Conservation (phyloP, 1,140 invertebrate species). For the Drosophila biarmipes region DNA sequence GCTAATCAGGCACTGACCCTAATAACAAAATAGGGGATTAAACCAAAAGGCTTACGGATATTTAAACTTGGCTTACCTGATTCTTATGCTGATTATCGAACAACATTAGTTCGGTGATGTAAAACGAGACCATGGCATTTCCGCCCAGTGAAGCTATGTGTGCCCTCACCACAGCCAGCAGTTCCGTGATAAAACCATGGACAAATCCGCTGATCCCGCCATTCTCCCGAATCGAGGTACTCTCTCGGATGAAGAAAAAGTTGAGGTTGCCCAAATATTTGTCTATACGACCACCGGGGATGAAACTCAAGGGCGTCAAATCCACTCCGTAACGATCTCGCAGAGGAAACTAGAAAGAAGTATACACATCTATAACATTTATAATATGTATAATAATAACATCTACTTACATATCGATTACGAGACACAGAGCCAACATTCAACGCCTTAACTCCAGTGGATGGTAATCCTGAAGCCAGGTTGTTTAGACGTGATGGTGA, state of each 20-base stretch:
- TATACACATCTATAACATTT: not conserved
- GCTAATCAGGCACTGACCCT: conserved; percentile 97
- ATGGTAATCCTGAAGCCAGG: conserved; percentile 30
- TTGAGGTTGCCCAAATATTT: conserved; percentile 96
- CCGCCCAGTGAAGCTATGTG: conserved; percentile 97
- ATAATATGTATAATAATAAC: not conserved
- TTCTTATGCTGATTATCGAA: conserved; percentile 97
- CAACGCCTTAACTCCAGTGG: conserved; percentile 37
- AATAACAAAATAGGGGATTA: conserved; percentile 47
- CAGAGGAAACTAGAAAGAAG: conserved; percentile 85
- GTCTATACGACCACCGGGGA: conserved; percentile 92
- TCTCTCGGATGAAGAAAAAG: conserved; percentile 98
- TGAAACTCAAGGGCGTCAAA: conserved; percentile 92
- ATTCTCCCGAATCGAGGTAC: conserved; percentile 94
- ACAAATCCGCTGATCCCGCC: conserved; percentile 97
- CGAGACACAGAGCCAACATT: conserved; percentile 34
- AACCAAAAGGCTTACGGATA: not conserved
- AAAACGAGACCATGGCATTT: conserved; percentile 97
- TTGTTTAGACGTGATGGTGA: conserved; percentile 67
- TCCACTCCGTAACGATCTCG: conserved; percentile 92
- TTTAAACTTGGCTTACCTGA: conserved; percentile 88
- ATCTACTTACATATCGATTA: conserved; percentile 57
- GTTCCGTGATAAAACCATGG: conserved; percentile 96
- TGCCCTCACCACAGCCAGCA: conserved; percentile 94
- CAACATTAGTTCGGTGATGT: conserved; percentile 95